Evolutionary conservation across 1,140 invertebrate genomes (phyloP), one percentile per base, ranked within the genome.

Genomic region (honey bee (Apis mellifera)): DNA sequence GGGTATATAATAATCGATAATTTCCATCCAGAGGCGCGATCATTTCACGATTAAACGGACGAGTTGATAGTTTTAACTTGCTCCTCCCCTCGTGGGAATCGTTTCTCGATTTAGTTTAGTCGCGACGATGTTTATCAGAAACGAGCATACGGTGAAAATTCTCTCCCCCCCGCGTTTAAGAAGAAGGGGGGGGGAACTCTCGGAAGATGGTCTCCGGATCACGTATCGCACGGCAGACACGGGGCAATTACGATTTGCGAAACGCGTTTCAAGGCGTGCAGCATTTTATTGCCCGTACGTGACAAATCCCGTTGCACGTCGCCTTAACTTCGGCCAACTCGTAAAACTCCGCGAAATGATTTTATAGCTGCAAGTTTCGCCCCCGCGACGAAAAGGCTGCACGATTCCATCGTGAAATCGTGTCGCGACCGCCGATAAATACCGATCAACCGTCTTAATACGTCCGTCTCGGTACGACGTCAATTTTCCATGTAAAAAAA

Each of bases 281-380:
- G 54, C 72, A 26, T 50, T 82, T 76, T 76, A 82, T 82, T 32
- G 54, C 19, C 13, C 17, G 48, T 19, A 82, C 79, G 79, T 76
- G 79, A 82, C 72, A 82, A 82, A 82, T 66, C 64, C 64, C 26
- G 19, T 3, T 48, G 62, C 64, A 55, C 64, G 79, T 82, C 65
- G 79, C 52, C 21, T 66, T 68, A 82, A 68, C 72, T 82, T 32
- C 8, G 48, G n/a, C 19, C 42, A 23, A 42, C 52, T 76, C 54
- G 9, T 75, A 82, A 82, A 82, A 76, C 73, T 69, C 64, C 64
- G 42, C 48, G 79, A 68, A 60, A 76, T 75, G 71, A 76, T 76
- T 82, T 68, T 82, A 76, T 68, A 66, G 50, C 48, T 52, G 11
- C 8, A 81, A 57, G 52, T 68, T 82, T 48, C n/a, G 32, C 32